These are phyloP conservation scores for Apaloderma vittatum DNA, from an alignment of 2,113 vertebrate genomes.

Conservation along the genomic window DNA sequence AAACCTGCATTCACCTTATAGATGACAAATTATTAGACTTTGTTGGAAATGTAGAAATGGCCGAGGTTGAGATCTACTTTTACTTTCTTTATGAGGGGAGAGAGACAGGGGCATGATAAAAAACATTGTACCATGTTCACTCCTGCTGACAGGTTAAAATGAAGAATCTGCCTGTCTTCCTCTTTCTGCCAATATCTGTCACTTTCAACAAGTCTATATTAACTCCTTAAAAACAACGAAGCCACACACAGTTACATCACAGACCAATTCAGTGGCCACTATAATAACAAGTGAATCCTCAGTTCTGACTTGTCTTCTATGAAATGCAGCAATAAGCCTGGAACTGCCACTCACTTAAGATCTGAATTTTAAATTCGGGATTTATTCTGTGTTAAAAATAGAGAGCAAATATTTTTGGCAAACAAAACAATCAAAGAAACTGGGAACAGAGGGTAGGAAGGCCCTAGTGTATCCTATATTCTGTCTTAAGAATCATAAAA, in stretches of 20 bases:
- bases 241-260: neutral
- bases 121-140: neutral
- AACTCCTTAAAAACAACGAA: neutral
- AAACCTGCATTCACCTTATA: neutral
- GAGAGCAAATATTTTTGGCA: neutral
- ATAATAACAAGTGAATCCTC: neutral
- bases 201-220: neutral
- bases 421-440: neutral
- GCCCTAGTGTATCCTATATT: neutral
- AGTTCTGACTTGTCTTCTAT: neutral
- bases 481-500: neutral
- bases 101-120: neutral
- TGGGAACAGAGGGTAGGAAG: neutral
- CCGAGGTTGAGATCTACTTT: neutral
- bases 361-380: neutral
- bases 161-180: neutral
- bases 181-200: neutral
- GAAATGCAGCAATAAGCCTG: neutral
- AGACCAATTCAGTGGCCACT: neutral
- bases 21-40: neutral
- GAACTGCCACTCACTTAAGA: neutral
- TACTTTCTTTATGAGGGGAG: neutral
- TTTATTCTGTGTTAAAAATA: neutral
- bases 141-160: neutral
- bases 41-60: neutral